Base-by-base conservation (phyloP, 1,140 invertebrate species). In the Zaprionus lachaisei region DNA sequence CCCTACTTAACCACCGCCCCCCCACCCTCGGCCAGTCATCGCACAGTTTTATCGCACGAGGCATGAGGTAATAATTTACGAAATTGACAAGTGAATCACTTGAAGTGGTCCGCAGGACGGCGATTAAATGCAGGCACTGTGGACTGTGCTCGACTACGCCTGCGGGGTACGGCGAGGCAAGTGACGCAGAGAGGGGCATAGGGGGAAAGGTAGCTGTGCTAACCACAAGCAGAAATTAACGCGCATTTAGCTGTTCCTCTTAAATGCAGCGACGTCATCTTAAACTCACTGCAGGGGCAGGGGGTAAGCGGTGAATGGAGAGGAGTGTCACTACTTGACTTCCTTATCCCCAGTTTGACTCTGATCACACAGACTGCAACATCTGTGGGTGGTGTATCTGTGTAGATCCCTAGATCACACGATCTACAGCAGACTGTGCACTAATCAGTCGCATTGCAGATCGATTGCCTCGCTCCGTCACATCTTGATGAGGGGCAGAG, bases 61-160 rank as follows among this genome's bases (percentile, higher is more conserved):
- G 55, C 81, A 84, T 85, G 84, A 83, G 83, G 73, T 84, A 87
- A 87, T 87, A 84, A 84, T 79, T 87, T 89, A 84, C 78, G 75
- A 87, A 87, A 87, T 87, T 84, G 84, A 87, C 84, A 87, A 90
- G 84, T 87, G 84, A 87, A 71, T 87, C 84, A 87, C 66, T 68
- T 68, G 69, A 51, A 72, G 37, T 66, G 28, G 54, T 28, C 64
- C 22, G 62, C 26, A 34, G 70, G 62, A 38, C 20, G 28, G 22
- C n/a, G 24, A 60, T 56, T 37, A 57, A 34, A 61, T 38, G 56
- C 37, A 47, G 37, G 22, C 26, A 44, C 41, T 37, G 57, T 26
- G 11, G 31, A 44, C 15, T 31, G 2, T 31, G 41, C 41, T n/a
- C 41, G 6, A 47, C n/a, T 47, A 15, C n/a, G 38, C 38, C 38